Conservation (phyloP, 1,140 invertebrate species). For the Drosophila watanabei region DNA sequence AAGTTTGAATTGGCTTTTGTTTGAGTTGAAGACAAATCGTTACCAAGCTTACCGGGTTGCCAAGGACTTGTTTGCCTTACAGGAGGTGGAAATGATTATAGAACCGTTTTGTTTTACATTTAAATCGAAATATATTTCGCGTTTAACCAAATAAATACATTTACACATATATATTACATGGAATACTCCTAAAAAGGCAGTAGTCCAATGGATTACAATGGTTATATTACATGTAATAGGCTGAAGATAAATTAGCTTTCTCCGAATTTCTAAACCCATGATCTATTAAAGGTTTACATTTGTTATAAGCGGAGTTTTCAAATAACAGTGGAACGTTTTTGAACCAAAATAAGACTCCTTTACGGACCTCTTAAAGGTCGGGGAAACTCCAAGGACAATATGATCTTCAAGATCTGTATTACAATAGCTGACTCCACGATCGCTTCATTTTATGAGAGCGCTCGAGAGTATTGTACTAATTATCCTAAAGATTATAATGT, state of each 20-base stretch:
- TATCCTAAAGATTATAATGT: no score
- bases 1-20: not conserved
- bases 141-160: constrained; percentile 19
- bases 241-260: not conserved
- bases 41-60: constrained; percentile 27
- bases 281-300: not conserved
- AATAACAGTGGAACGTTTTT: not conserved
- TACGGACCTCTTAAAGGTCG: not conserved
- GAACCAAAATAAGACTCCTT: not conserved
- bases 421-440: no score
- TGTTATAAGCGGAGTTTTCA: not conserved
- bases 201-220: constrained; percentile 12
- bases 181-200: constrained; percentile 2
- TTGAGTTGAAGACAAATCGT: constrained; percentile 14
- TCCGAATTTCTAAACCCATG: not conserved
- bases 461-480: no score
- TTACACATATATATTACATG: constrained; percentile 40
- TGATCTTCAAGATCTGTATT: not conserved
- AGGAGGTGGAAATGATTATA: not conserved
- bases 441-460: no score
- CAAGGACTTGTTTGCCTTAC: not conserved
- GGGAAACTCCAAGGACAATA: not conserved
- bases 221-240: constrained; percentile 23
- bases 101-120: not conserved
- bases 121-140: constrained; percentile 11